These are phyloP conservation scores for Thyatira batis DNA, from an alignment of 2,888 invertebrate species.

Conservation along the genomic window DNA sequence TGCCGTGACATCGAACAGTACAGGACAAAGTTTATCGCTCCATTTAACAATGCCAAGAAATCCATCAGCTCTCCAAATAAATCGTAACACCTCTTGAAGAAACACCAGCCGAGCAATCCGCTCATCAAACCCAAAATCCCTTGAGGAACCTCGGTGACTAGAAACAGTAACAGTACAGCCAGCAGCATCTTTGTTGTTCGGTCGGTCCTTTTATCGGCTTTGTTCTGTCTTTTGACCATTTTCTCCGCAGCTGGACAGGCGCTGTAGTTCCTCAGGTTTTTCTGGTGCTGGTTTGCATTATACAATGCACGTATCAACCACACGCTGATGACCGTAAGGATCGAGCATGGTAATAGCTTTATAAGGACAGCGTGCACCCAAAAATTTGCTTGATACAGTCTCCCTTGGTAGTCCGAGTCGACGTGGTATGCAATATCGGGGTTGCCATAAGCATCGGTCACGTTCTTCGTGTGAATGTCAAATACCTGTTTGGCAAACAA, in stretches of 20 bases:
- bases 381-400: slow-evolving; percentile 87
- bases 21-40: slow-evolving; percentile 95
- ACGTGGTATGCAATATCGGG: slow-evolving; percentile 66
- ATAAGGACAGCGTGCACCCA: slow-evolving; percentile 92
- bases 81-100: slow-evolving; percentile 91
- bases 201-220: slow-evolving; percentile 89
- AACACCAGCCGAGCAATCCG: slow-evolving; percentile 85
- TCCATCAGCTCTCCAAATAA: slow-evolving; percentile 94
- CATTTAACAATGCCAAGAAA: slow-evolving; percentile 93
- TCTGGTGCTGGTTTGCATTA: slow-evolving; percentile 88
- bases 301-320: slow-evolving; percentile 88
- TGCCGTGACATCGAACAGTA: slow-evolving; percentile 97
- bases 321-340: slow-evolving; percentile 87
- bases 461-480: slow-evolving; percentile 74
- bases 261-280: slow-evolving; percentile 85
- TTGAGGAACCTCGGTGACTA: slow-evolving; percentile 95
- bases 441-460: slow-evolving; percentile 66
- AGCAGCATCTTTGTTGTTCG: slow-evolving; percentile 95
- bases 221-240: slow-evolving; percentile 74
- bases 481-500: slow-evolving; percentile 61
- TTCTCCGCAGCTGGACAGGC: slow-evolving; percentile 77
- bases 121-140: slow-evolving; percentile 88
- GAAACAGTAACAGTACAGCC: slow-evolving; percentile 92
- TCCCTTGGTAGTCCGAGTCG: slow-evolving; percentile 81
- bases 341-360: slow-evolving; percentile 90